Base-by-base conservation (phyloP, 2,888 invertebrate species). In the Drosophila robusta region DNA sequence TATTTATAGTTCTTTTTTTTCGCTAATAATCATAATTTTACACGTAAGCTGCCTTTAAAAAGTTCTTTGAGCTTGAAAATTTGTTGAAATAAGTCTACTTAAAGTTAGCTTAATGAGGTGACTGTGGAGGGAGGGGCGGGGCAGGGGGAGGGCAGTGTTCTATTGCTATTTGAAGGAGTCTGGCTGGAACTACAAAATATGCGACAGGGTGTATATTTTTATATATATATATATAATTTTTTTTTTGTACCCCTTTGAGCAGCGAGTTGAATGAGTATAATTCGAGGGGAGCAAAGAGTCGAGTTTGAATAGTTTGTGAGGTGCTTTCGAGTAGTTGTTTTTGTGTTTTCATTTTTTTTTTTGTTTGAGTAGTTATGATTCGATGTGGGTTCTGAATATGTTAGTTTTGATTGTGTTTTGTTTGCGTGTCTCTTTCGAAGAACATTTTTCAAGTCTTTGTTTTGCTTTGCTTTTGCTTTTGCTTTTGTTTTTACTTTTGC, bases 31-130 rank as follows among this genome's bases (percentile, higher is more conserved):
- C 41, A 16, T 24, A 51, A 39, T 54, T 26, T 58, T 58, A 62
- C 44, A 47, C 16, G 41, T 80, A 73, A 77, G 81, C 81, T 75
- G 81, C 72, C 71, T 71, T 82, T 51, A 57, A 47, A 66, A 66
- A 66, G 67, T 63, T 65, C 65, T 49, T 79, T 80, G 66, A 77
- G 67, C 69, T 77, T 32, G 63, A 62, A 52, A 75, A 71, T 57
- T 75, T 79, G 67, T 69, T 57, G 62, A 68, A 83, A 85, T 80
- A 80, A 77, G 32, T 67, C 80, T 83, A 85, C 85, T 83, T 83
- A 85, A 85, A 79, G 42, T 80, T 82, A 60, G 58, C 55, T 58
- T 51, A 65, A 65, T 70, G 66, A 36, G 61, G 32, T 51, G 70
- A 39, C 54, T 44, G 26, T 34, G 7, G 7, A 4, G 14, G 34